phyloP scores from a whole-genome alignment of 2,888 invertebrate species.

The Ennomos fuscantarius region DNA sequence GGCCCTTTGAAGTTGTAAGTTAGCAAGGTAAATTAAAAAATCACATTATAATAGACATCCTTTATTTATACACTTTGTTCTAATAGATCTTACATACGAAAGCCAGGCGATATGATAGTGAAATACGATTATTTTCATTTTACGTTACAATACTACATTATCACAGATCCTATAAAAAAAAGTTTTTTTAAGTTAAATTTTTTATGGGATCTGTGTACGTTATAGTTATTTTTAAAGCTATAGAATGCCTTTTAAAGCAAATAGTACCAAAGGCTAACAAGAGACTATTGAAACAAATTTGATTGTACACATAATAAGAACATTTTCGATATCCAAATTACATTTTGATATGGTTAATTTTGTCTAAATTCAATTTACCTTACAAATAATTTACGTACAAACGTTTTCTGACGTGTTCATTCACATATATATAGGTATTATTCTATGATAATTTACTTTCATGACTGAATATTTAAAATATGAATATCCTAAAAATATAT shows the following conservation, averaged over 20 bases:
- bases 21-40: slow-evolving; percentile 21
- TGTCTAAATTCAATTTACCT: slow-evolving; percentile 35
- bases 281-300: slow-evolving; percentile 2
- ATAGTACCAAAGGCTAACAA: slow-evolving; percentile 24
- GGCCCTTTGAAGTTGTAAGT: too few relatives aligned
- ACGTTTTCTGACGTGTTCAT: slow-evolving; percentile 13
- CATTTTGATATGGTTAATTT: slow-evolving; percentile 38
- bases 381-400: slow-evolving; percentile 23
- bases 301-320: neutral
- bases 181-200: too few relatives aligned
- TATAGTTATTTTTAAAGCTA: slow-evolving; percentile 25
- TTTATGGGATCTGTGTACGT: too few relatives aligned
- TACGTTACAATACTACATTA: slow-evolving; percentile 23
- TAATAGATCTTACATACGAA: slow-evolving; percentile 62
- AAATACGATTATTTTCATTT: slow-evolving; percentile 25
- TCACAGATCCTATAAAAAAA: too few relatives aligned
- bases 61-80: slow-evolving; percentile 65
- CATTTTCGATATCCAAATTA: slow-evolving; percentile 9
- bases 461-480: neutral
- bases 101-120: slow-evolving; percentile 59
- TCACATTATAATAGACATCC: slow-evolving; percentile 35
- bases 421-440: neutral
- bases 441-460: too few relatives aligned
- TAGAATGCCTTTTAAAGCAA: slow-evolving; percentile 29
- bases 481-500: slow-evolving; percentile 1